phyloP scores from a whole-genome alignment of 2,888 invertebrate species.

The Volucella inflata region DNA sequence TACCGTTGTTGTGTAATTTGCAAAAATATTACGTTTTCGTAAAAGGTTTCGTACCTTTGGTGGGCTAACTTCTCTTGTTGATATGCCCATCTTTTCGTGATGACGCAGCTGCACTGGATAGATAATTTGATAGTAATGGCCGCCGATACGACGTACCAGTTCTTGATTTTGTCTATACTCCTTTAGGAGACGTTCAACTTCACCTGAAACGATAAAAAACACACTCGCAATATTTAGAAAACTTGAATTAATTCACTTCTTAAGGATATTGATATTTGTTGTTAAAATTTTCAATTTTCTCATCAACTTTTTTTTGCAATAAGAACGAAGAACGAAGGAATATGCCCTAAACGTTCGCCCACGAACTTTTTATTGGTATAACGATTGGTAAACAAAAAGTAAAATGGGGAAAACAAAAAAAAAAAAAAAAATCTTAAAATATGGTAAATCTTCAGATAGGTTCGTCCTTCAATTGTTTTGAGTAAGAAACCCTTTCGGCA shows the following conservation, averaged over 20 bases:
- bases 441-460: not conserved
- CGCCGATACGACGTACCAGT: slow-evolving; percentile 94
- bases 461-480: slow-evolving; percentile 33
- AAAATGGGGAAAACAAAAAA: slow-evolving; percentile 14
- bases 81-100: slow-evolving; percentile 98
- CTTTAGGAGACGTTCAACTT: slow-evolving; percentile 95
- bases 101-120: slow-evolving; percentile 97
- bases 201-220: slow-evolving; percentile 86
- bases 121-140: slow-evolving; percentile 96
- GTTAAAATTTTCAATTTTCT: slow-evolving; percentile 18
- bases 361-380: too few relatives aligned
- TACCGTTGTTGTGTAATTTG: slow-evolving; percentile 85
- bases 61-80: slow-evolving; percentile 94
- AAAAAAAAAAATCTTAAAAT: slow-evolving; percentile 24
- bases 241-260: not conserved
- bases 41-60: slow-evolving; percentile 90
- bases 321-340: not conserved
- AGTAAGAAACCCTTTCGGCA: slow-evolving; percentile 41
- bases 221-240: slow-evolving; percentile 82
- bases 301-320: not conserved
- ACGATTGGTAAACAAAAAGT: too few relatives aligned
- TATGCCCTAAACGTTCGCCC: not conserved
- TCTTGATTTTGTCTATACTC: slow-evolving; percentile 97
- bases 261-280: slow-evolving; percentile 10
- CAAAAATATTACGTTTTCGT: slow-evolving; percentile 83